phyloP scores from a whole-genome alignment of 2,888 invertebrate genomes.

The Limnephilus rhombicus region DNA sequence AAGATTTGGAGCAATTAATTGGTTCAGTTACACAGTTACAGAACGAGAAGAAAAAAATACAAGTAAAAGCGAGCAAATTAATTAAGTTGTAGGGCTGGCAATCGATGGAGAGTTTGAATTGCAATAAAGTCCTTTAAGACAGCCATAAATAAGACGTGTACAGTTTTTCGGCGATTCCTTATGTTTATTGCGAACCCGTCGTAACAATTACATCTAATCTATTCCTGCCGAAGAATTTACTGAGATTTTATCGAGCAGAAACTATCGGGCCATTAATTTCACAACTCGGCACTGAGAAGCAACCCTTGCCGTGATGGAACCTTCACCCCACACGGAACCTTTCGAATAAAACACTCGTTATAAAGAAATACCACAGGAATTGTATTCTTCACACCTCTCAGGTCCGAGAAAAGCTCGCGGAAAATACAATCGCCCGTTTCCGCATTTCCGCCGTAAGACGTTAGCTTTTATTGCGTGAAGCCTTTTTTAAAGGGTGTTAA shows the following conservation, averaged over 20 bases:
- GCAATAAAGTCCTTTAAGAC: slow-evolving; percentile 53
- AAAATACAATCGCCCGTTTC: slow-evolving; percentile 6
- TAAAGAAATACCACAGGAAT: slow-evolving; percentile 47
- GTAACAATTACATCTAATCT: slow-evolving; percentile 66
- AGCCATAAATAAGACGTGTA: slow-evolving; percentile 56
- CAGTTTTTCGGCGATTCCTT: slow-evolving; percentile 57
- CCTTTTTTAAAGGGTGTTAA: background rate
- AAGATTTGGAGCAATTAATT: background rate
- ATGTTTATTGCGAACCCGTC: slow-evolving; percentile 62
- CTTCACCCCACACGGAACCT: slow-evolving; percentile 2
- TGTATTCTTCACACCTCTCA: slow-evolving; percentile 47
- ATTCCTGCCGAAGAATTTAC: slow-evolving; percentile 65
- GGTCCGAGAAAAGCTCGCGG: slow-evolving; percentile 18
- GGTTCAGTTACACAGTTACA: background rate
- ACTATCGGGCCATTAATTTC: slow-evolving; percentile 66
- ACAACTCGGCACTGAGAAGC: slow-evolving; percentile 55
- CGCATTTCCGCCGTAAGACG: background rate
- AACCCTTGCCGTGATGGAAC: slow-evolving; percentile 37
- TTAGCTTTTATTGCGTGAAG: background rate
- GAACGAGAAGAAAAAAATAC: background rate
- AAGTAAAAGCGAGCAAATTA: slow-evolving; percentile 29
- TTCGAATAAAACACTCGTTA: slow-evolving; percentile 39
- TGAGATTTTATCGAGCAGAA: slow-evolving; percentile 66
- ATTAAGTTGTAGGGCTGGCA: slow-evolving; percentile 34
- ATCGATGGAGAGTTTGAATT: slow-evolving; percentile 46